These are phyloP conservation scores for Ciconia boyciana DNA, from an alignment of 2,113 vertebrate species.

Conservation along the genomic window DNA sequence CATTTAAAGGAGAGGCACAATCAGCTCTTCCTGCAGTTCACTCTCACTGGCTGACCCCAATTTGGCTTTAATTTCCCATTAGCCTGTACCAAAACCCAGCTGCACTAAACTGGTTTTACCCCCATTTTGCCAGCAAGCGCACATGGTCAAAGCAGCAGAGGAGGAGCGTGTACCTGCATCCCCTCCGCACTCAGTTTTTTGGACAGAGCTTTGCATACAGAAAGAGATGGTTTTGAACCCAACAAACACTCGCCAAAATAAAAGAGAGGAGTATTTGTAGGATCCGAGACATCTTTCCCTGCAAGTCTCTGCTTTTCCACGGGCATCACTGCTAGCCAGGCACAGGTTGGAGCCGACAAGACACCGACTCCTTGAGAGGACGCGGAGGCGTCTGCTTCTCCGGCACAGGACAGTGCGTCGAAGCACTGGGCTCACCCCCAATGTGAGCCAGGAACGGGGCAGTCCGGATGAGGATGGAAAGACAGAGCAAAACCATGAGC, in stretches of 20 bases:
- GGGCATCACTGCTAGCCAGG: neutral
- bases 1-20: neutral
- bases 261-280: neutral
- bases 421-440: neutral
- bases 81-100: neutral
- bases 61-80: neutral
- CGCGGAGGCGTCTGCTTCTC: neutral
- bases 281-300: neutral
- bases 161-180: fast-evolving
- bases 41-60: neutral
- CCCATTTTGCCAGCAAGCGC: neutral
- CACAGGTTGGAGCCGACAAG: neutral
- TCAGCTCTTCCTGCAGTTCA: neutral
- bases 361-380: fast-evolving
- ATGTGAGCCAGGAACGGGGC: fast-evolving
- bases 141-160: neutral
- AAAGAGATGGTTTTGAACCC: neutral
- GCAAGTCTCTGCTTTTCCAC: neutral
- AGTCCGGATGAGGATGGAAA: neutral
- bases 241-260: neutral
- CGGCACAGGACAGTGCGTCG: neutral
- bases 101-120: neutral
- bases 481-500: fast-evolving
- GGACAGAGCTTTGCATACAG: neutral
- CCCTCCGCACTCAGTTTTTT: neutral